Percentiles rank a stretch among this genome's conserved stretches.
phyloP scores from a whole-genome alignment of 2,888 invertebrate genomes.

The Cordilura impudica region DNA sequence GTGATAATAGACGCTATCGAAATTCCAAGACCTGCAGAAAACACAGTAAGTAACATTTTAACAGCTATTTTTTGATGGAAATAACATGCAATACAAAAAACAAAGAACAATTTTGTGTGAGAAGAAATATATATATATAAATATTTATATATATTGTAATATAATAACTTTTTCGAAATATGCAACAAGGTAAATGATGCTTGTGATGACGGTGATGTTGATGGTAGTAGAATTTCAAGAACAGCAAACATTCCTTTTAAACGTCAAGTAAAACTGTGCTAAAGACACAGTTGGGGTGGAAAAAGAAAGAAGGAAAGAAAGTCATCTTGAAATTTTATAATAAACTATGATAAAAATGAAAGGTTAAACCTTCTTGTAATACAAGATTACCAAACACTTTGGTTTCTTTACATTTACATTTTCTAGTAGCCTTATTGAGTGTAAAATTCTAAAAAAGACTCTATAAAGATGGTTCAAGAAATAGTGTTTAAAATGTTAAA shows the following conservation, averaged over 20 bases:
- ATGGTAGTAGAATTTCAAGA: conserved; percentile 4
- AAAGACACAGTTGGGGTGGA: no score
- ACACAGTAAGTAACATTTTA: conserved; percentile 32
- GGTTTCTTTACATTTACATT: background rate
- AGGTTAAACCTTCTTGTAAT: conserved; percentile 3
- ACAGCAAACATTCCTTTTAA: conserved; percentile 5
- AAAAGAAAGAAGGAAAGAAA: background rate
- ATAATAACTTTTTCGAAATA: conserved; percentile 3
- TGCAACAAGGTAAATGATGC: conserved; percentile 27
- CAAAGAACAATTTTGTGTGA: background rate
- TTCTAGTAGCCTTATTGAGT: conserved; percentile 11
- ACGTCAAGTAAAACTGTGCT: no score
- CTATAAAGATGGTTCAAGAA: background rate
- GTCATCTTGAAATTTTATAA: background rate
- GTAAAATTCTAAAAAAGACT: background rate
- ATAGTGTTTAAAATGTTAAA: no score
- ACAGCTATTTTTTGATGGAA: conserved; percentile 33
- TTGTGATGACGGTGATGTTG: background rate
- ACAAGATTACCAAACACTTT: background rate
- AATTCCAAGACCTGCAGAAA: conserved; percentile 47
- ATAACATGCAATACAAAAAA: background rate
- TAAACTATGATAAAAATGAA: background rate
- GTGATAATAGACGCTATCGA: conserved; percentile 50
- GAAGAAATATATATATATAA: background rate
- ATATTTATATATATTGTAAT: no score